phyloP scores from a whole-genome alignment of 2,888 invertebrate species.

The Dysmachus trigonus region DNA sequence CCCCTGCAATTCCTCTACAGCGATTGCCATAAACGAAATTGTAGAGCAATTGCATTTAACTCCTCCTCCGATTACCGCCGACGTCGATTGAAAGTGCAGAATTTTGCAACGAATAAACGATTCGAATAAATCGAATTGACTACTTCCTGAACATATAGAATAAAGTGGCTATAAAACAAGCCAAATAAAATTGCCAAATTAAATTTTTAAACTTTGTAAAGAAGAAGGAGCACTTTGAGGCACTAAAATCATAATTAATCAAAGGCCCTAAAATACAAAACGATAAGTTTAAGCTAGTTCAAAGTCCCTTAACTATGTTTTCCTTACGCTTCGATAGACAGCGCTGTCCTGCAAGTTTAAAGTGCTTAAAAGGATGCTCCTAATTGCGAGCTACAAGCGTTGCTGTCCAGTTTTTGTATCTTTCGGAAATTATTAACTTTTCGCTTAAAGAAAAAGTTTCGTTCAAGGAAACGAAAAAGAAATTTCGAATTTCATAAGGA shows the following conservation, averaged over 20 bases:
- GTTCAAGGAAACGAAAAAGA: not conserved
- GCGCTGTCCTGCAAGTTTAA: not conserved
- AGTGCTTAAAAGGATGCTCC: not conserved
- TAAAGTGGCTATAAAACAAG: not conserved
- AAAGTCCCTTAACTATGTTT: not conserved
- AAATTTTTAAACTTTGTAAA: not conserved
- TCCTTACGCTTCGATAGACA: not conserved
- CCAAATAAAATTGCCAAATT: not conserved
- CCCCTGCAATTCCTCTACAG: not conserved
- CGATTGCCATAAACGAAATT: not conserved
- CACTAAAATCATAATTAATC: not conserved
- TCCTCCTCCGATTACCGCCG: too few relatives aligned
- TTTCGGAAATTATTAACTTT: not conserved
- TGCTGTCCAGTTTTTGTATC: not conserved
- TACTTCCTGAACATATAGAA: not conserved
- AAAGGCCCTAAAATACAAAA: not conserved
- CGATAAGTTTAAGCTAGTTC: not conserved
- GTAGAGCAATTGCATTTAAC: not conserved
- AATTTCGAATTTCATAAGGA: not conserved
- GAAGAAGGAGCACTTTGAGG: not conserved
- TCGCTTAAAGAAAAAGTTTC: not conserved
- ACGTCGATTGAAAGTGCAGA: too few relatives aligned
- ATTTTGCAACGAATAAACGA: not conserved
- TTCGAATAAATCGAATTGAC: not conserved
- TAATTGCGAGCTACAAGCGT: not conserved